Base-by-base conservation (phyloP, 1,140 invertebrate genomes). In the Drosophila teissieri region DNA sequence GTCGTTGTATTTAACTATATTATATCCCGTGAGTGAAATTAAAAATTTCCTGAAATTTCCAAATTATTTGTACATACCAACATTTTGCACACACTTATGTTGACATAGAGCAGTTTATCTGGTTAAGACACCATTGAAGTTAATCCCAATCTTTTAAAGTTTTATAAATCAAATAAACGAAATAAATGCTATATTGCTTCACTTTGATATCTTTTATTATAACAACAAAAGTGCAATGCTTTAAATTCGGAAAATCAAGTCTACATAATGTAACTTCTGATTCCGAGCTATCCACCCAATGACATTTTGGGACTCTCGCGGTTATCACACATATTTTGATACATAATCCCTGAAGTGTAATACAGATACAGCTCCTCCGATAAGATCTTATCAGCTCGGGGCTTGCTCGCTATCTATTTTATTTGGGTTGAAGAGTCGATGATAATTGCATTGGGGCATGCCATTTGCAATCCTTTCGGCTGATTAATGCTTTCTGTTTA, bases 401-500 rank as follows among this genome's bases (percentile, higher is more conserved):
- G 62, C 48, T 64, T 24, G 24, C 34, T 54, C 4, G 62, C 40
- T 63, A 51, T 31, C 24, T n/a, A 44, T 12, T 52, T 36, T 36
- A 40, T 64, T 74, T 15, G 46, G 52, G 39, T 34, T 37, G 37
- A 19, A 34, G 57, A 22, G 45, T 7, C n/a, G n/a, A 4, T n/a
- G 70, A 56, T 55, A 39, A 56, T 42, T 64, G 52, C 52, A 56
- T 36, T 75, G n/a, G 45, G 42, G 46, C 24, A 53, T 65, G 61
- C 57, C 46, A 46, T 48, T 40, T 72, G 56, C 75, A 72, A 75
- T 65, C 75, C n/a, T 75, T 58, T 64, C 17, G 14, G 14, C 8
- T 14, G 45, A 11, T 64, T 44, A 68, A 46, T 69, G 27, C 37
- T 64, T 36, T 36, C 5, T 34, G 34, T 48, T 36, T 46, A 10